Conservation (phyloP, 1,140 invertebrate species). For the Drosophila littoralis region DNA sequence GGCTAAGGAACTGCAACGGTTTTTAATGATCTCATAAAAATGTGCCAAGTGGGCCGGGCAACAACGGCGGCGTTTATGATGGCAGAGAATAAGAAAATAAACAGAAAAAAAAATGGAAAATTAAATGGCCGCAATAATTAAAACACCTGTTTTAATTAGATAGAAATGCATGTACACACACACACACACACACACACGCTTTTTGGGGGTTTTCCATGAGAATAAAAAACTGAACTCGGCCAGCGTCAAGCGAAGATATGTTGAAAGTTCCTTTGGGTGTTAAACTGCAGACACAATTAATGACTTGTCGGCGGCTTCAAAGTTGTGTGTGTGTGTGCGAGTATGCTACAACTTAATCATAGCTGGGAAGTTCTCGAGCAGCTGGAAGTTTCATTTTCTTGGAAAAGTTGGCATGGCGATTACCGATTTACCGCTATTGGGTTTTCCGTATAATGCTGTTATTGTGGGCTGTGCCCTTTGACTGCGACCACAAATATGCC, state of each 20-base stretch:
- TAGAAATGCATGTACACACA: conserved; percentile 59
- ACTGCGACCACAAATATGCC: conserved; percentile 71
- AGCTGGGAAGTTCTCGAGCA: conserved; percentile 6
- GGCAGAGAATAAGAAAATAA: conserved; percentile 16
- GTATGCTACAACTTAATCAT: conserved; percentile 61
- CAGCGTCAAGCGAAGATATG: conserved; percentile 31
- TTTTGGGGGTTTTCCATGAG: conserved; percentile 4
- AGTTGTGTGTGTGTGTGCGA: conserved; percentile 36
- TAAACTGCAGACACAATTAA: conserved; percentile 66
- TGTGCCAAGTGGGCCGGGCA: conserved; percentile 65
- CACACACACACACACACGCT: background rate
- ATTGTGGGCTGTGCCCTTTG: conserved; percentile 39
- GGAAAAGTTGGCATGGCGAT: conserved; percentile 52
- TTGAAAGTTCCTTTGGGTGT: conserved; percentile 66
- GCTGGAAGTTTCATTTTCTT: conserved; percentile 51
- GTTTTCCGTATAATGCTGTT: conserved; percentile 44
- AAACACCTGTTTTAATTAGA: conserved; percentile 83
- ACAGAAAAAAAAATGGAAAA: conserved; percentile 41
- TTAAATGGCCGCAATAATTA: conserved; percentile 80
- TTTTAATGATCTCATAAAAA: conserved; percentile 78
- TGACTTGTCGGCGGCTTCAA: conserved; percentile 68
- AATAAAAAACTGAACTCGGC: conserved; percentile 23
- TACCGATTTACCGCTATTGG: conserved; percentile 52
- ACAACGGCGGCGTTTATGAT: conserved; percentile 55
- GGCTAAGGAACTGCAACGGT: conserved; percentile 68